Evolutionary conservation across 2,797 vertebrate species (phyloP), one percentile per base, ranked within the genome.

Genomic region (Dermochelys coriacea): DNA sequence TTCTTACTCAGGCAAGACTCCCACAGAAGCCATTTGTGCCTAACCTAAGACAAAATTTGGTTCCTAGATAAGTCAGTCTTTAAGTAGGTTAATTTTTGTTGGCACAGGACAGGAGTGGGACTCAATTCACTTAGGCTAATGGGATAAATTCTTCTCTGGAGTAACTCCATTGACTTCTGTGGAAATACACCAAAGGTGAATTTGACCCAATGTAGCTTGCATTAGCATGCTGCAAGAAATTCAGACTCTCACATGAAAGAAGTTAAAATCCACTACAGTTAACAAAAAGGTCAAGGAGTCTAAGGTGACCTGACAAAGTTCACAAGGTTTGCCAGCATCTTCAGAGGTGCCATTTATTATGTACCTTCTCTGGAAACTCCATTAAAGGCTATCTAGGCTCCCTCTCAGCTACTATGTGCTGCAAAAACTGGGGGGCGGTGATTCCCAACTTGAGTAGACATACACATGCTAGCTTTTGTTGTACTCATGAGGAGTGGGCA

Each of bases 311-410:
- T 52, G 86, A 55, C 16, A 6, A 3, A 80, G 93, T 89, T 23
- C 25, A 51, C 0, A 8, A 88, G 55, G 75, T 47, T 25, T 14
- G 8, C 2, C 6, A 12, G 77, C 1, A 0, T 71, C 3, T 19
- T 47, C 27, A n/a, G 41, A 57, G 45, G 25, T 41, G 2, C 25
- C 18, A 31, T 49, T 57, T 54, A 47, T 31, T 49, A 34, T 21
- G 49, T 49, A n/a, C 47, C 41, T 55, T 50, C 34, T 29, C 68
- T 34, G 47, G 77, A 51, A 51, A 23, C 31, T 34, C 49, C 5
- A 82, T 45, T n/a, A 81, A 80, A 81, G 50, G 29, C 49, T 71
- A 51, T 41, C 37, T 41, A 68, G 59, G 68, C 19, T 89, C 5
- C 8, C 68, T 41, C n/a, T 59, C 18, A 54, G 18, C 11, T 71